These are phyloP conservation scores for Acanthosepion pharaonis DNA, from an alignment of 2,888 invertebrate genomes.

Conservation along the genomic window DNA sequence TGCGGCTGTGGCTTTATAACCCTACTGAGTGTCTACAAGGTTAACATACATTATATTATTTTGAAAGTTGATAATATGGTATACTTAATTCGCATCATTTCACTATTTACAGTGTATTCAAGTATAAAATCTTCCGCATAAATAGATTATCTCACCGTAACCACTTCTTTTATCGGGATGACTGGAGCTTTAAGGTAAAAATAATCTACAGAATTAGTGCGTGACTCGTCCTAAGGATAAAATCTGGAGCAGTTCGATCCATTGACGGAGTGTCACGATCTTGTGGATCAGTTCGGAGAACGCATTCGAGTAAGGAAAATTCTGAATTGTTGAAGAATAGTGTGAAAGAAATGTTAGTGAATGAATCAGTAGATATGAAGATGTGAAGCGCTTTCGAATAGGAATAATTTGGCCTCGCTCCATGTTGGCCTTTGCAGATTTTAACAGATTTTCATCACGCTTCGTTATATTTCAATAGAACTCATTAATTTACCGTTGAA, in stretches of 20 bases:
- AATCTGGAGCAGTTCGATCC: background rate
- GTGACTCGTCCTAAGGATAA: background rate
- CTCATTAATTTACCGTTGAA: background rate
- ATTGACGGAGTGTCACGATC: background rate
- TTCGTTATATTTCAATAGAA: conserved; percentile 18
- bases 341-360: background rate
- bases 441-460: background rate
- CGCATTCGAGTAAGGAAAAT: background rate
- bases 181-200: background rate
- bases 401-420: background rate
- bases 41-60: too few relatives aligned
- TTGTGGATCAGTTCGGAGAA: background rate
- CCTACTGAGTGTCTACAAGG: too few relatives aligned
- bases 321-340: background rate
- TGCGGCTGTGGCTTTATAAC: too few relatives aligned
- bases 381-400: background rate
- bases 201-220: background rate
- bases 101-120: background rate
- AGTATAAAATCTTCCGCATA: background rate
- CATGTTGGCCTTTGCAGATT: background rate
- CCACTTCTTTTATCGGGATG: background rate
- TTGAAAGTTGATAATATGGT: too few relatives aligned
- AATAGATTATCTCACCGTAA: too few relatives aligned
- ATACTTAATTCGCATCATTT: too few relatives aligned
- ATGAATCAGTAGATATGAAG: background rate